Base-by-base conservation (phyloP, 2,888 invertebrate species). In the Synergus umbraculus region DNA sequence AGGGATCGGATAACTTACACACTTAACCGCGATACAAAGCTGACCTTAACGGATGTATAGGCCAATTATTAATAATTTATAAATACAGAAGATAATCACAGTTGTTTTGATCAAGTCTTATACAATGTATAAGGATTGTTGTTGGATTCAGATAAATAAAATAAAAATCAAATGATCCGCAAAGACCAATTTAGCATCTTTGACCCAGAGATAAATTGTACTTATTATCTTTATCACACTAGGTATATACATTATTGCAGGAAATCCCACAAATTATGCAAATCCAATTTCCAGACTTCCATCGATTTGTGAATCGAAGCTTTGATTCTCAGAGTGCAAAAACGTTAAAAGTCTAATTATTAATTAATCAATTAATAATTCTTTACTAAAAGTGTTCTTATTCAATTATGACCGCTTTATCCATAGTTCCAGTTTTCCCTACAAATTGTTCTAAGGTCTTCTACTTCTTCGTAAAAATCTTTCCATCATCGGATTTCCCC, bases 241-340 rank as follows among this genome's bases (percentile, higher is more conserved):
- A 73, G 73, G 73, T 37, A 54, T 54, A 54, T 37, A 37, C 3
- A 29, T 37, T 37, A 37, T 37, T 37, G 37, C 0, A 37, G 5
- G 0, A 4, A 37, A 37, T 37, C 37, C 37, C 5, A 37, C 5
- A 37, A 37, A 37, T 37, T 7, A 69, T 29, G 29, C 8, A 54
- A 73, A 73, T 54, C n/a, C 73, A 73, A 54, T 73, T 73, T 73
- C 73, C 54, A 73, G 15, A n/a, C 73, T 54, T 54, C 29, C 10
- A 54, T 54, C 73, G 49, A 69, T 54, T 5, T 37, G 9, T 73
- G 37, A 73, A 73, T 73, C 54, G 54, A 69, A 49, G 49, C 69
- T 49, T 69, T 29, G 29, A 69, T 49, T 49, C 15, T 15, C 49
- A 29, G 15, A 37, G 13, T 37, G 8, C 18, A 67, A n/a, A 41